Base-by-base conservation (phyloP, 2,888 invertebrate species). In the Apotomis betuletana region DNA sequence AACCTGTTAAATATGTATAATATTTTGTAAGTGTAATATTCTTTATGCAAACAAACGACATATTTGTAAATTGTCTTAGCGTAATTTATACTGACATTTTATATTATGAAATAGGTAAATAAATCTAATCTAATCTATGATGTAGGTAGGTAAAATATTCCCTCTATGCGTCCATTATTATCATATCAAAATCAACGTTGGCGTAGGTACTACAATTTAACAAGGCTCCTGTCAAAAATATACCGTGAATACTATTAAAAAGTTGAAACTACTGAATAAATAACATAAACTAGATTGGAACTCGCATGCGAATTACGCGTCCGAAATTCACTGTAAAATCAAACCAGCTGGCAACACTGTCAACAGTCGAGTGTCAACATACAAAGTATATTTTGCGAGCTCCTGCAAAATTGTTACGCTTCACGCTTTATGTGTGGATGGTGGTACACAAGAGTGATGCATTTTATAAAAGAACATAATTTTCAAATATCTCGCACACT, bases 301-400 rank as follows among this genome's bases (percentile, higher is more conserved):
- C 27, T 46, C 27, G 57, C 12, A 65, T 38, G 52, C 67, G 15
- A 41, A 55, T 60, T 10, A 59, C 61, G 61, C 61, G 55, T 61
- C 55, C 49, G 44, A 38, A 58, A 46, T 59, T 27, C 55, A 27
- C 46, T 41, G 61, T 61, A 41, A 67, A 71, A 65, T 61, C 65
- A 54, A 52, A 44, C 68, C 52, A 60, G 65, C 44, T 44, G 27
- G 65, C 55, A 36, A 65, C 55, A 65, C 54, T 46, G 65, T 65
- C 55, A 65, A 57, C 15, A 10, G 65, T 41, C 49, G 44, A 57
- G 44, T 63, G 57, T 64, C 58, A 64, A 70, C 69, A 58, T 41
- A 65, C 65, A 65, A 65, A 65, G 65, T 65, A 65, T 65, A 65
- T 65, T 65, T 65, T 65, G 65, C 27, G 60, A 65, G 10, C 49